Conservation (phyloP, 2,113 vertebrate species). For the Vidua chalybeata region DNA sequence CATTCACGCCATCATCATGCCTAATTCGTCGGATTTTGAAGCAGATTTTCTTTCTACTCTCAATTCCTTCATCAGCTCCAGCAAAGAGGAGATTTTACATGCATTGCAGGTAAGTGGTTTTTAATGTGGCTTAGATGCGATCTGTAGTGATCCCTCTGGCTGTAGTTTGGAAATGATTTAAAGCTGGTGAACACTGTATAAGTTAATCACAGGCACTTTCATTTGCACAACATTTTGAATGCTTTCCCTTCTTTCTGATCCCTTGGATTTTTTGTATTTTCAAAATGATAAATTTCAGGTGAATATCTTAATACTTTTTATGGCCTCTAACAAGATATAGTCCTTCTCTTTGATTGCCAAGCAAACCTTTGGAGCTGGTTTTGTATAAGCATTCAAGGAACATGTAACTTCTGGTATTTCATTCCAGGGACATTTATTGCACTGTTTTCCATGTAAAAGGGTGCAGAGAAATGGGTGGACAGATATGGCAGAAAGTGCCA, state of each 20-base stretch:
- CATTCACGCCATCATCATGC: slow-evolving; percentile 94
- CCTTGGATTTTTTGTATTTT: background rate
- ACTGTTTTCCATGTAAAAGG: background rate
- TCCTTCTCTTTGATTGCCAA: background rate
- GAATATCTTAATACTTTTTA: background rate
- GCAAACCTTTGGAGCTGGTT: background rate
- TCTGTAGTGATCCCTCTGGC: background rate
- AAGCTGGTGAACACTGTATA: background rate
- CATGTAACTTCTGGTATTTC: background rate
- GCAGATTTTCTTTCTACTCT: slow-evolving; percentile 96
- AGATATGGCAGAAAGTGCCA: background rate
- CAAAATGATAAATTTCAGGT: background rate
- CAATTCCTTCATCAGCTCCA: slow-evolving; percentile 94
- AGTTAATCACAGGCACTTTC: background rate
- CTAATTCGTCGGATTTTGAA: slow-evolving; percentile 91
- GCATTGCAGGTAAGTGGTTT: slow-evolving; percentile 89
- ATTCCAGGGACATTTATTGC: background rate
- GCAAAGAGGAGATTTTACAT: slow-evolving; percentile 96
- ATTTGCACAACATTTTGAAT: background rate
- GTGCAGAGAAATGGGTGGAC: background rate
- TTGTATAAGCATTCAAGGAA: background rate
- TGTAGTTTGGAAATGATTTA: background rate
- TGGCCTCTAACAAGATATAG: background rate
- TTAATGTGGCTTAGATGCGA: background rate
- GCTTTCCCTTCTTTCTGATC: background rate